Base-by-base conservation (phyloP, 2,113 vertebrate species). In the Cyprinodon variegatus region DNA sequence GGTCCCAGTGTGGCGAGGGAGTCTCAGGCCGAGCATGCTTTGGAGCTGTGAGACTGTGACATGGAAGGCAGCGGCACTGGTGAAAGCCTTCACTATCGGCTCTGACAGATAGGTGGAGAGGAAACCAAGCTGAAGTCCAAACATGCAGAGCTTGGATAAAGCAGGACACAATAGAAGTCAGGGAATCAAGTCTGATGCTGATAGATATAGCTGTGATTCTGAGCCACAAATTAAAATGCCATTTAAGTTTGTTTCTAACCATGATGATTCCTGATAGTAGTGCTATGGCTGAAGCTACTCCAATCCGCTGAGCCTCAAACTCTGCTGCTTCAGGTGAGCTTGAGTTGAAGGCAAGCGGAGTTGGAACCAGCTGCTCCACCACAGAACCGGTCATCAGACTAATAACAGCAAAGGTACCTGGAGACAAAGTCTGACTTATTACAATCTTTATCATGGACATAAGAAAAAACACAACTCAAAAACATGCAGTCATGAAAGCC, bases 71-170 rank as follows among this genome's bases (percentile, higher is more conserved):
- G 96, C 96, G 4, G 95, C 96, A 15, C 95, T 96, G 79, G 96
- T 97, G 88, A 98, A 96, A 15, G 96, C 96, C 85, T 98, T 97
- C 61, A 98, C 94, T 62, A 98, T 96, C 3, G 96, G 96, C 78
- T 98, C 96, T 0, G 96, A 97, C 86, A 98, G 72, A 80, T 97
- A 97, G 20, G 96, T 97, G 86, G 96, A 95, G 78, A 98, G 95
- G 90, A 96, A 95, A 40, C 96, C 96, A 73, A 98, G 93, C 90
- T 95, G 96, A 77, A 97, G 94, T 12, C 84, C 90, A 80, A 96
- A 97, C 96, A 98, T 98, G 61, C 90, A 94, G 45, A 97, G 91
- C 96, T 98, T 82, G 11, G 45, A 46, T 20, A 76, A 4, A 78
- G 71, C 41, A 77, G 36, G 41, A 60, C 8, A 60, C n/a, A 1